Percentiles rank a stretch among this genome's conserved stretches.
Conservation (phyloP, 1,140 invertebrate genomes). For the Scaptomyza pallida region DNA sequence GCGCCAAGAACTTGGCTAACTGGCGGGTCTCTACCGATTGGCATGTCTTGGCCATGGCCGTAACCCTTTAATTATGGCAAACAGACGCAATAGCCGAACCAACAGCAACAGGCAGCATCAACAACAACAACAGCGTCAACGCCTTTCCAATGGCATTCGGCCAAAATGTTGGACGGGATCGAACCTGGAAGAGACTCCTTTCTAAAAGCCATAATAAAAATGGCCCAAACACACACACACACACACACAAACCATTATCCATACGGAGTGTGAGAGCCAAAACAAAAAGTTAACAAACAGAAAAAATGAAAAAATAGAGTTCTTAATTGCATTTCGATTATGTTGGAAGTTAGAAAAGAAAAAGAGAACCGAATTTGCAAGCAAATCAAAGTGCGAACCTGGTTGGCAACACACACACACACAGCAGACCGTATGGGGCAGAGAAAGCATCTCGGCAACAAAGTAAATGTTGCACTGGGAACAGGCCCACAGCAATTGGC, state of each 20-base stretch:
- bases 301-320: conserved; percentile 3
- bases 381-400: conserved; percentile 51
- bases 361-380: conserved; percentile 57
- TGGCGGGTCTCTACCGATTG: conserved; percentile 53
- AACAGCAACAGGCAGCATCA: conserved; percentile 9
- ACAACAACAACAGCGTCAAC: conserved; percentile 62
- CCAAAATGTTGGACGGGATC: conserved; percentile 40
- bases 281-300: conserved; percentile 8
- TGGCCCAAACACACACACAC: conserved; percentile 2
- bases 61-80: conserved; percentile 80
- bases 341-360: conserved; percentile 29
- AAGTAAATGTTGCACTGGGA: conserved; percentile 68
- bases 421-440: conserved; percentile 29
- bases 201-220: conserved; percentile 53
- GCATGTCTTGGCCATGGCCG: conserved; percentile 68
- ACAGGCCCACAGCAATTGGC: conserved; percentile 69
- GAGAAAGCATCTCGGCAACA: conserved; percentile 67
- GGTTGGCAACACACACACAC: conserved; percentile 60
- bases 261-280: conserved; percentile 10
- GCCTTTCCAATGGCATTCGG: conserved; percentile 75
- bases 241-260: too few species aligned
- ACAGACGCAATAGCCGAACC: conserved; percentile 22
- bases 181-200: conserved; percentile 53
- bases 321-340: conserved; percentile 83
- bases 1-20: conserved; percentile 32